Evolutionary conservation across 2,113 vertebrate genomes (phyloP), one percentile per base, ranked within the genome.

Genomic region (Hypomesus transpacificus): DNA sequence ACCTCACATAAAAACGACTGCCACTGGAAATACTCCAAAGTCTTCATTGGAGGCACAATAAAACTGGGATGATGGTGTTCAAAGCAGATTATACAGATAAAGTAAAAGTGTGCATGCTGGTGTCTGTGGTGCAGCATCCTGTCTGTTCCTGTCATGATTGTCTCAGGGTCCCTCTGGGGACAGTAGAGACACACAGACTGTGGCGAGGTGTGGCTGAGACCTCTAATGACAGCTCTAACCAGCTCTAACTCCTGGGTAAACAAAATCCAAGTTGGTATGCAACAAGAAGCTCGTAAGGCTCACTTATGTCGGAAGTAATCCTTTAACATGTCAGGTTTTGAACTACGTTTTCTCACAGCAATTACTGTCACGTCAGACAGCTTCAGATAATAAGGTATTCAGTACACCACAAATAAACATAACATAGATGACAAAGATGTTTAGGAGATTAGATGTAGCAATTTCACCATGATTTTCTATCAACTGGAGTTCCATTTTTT

Each of bases 51-150:
- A 17, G 59, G 7, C 39, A 46, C 39, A 46, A 46, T 46, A 46
- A 13, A 46, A 46, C 39, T 46, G 39, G 39, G 39, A 46, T 22
- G 21, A 3, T 68, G 66, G 22, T 68, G 4, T 16, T 53, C 11
- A 54, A 26, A 20, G 50, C 56, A 70, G 58, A 70, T 26, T 60
- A 21, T 24, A 24, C 58, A 60, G 58, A 13, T 61, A 61, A 26
- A 61, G 59, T 61, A 60, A 60, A 24, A 60, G 24, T 16, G 14
- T 62, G 39, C 61, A 20, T 60, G 56, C 14, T 16, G 21, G 22
- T 51, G 66, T 26, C 50, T 81, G 65, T 53, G 69, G 69, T 78
- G 71, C 3, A 20, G 28, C 39, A 46, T 74, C 65, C n/a, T 52
- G 63, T 76, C 69, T 14, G 34, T 56, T 56, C 18, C 70, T 59